Evolutionary conservation across 2,113 vertebrate genomes (phyloP).

Genomic region (Plectropomus leopardus): DNA sequence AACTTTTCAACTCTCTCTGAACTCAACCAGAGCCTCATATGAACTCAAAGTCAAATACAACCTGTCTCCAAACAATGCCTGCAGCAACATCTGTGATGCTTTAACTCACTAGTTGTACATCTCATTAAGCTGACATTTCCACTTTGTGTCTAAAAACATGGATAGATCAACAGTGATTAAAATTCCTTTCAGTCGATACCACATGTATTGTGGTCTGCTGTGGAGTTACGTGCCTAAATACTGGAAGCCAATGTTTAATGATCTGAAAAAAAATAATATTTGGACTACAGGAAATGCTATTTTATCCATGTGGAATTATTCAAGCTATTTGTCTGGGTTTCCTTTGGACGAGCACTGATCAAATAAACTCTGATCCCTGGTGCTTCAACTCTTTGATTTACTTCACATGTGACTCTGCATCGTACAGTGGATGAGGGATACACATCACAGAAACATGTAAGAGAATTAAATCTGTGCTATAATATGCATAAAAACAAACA

Average conservation of each 20-base stretch:
- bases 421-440: neutral
- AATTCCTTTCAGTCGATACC: constrained; percentile 46
- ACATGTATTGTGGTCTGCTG: neutral
- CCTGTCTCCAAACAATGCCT: constrained; percentile 24
- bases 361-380: constrained; percentile 22
- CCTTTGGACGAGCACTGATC: constrained; percentile 43
- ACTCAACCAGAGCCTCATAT: constrained; percentile 18
- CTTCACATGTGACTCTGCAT: neutral
- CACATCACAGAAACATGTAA: neutral
- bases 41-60: neutral
- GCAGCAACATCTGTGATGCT: constrained; percentile 41
- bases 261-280: constrained; percentile 24
- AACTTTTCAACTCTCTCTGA: constrained; percentile 10
- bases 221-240: constrained; percentile 5
- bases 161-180: constrained; percentile 26
- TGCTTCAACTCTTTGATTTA: constrained; percentile 20
- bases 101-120: constrained; percentile 25
- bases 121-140: constrained; percentile 41
- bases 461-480: neutral
- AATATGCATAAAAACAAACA: neutral
- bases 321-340: constrained; percentile 29
- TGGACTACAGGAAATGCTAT: constrained; percentile 13
- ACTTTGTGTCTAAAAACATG: constrained; percentile 33
- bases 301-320: constrained; percentile 34
- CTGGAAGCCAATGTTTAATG: constrained; percentile 18